Base-by-base conservation (phyloP, 2,888 invertebrate species). In the Hedychridium roseum region DNA sequence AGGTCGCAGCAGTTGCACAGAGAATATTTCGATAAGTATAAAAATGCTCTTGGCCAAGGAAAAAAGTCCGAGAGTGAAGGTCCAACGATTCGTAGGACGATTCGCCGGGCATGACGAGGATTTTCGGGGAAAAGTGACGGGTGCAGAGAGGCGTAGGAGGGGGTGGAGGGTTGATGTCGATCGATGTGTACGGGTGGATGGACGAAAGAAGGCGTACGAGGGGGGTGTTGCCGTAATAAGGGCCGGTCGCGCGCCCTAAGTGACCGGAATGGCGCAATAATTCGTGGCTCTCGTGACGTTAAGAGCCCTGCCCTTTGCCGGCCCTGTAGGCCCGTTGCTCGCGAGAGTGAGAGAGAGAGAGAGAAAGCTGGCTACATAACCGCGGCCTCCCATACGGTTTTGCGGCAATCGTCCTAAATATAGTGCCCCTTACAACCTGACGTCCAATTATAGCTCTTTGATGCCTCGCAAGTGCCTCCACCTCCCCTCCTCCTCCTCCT, bases 181-280 rank as follows among this genome's bases (percentile, higher is more conserved):
- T 54, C 62, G 51, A 34, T 23, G 39, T 32, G 2, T 20, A 5
- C 23, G 26, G 12, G 17, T 15, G 26, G 39, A 34, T 5, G 26
- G 45, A 31, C 14, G 43, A 41, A 48, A 41, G 38, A 45, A 21
- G 41, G 38, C 20, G 27, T 27, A 28, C 37, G 43, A 46, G 55
- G 52, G 18, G 23, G 38, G 38, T 27, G 47, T 4, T 18, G 47
- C 60, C 64, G 70, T 73, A 76, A 76, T 76, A 75, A 75, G 73
- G 74, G 68, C 70, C 67, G 68, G 68, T 70, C 70, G 72, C 72
- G n/a, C n/a, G 66, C 73, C 71, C 74, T 76, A 74, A 76, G 76
- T 76, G 76, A 76, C 74, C 74, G 67, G 70, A 76, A 76, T 75
- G 74, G 74, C 60, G 73, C 70, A 74, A 76, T 76, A 76, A 76